Conservation (phyloP, 1,140 invertebrate genomes). For the Drosophila bocki region DNA sequence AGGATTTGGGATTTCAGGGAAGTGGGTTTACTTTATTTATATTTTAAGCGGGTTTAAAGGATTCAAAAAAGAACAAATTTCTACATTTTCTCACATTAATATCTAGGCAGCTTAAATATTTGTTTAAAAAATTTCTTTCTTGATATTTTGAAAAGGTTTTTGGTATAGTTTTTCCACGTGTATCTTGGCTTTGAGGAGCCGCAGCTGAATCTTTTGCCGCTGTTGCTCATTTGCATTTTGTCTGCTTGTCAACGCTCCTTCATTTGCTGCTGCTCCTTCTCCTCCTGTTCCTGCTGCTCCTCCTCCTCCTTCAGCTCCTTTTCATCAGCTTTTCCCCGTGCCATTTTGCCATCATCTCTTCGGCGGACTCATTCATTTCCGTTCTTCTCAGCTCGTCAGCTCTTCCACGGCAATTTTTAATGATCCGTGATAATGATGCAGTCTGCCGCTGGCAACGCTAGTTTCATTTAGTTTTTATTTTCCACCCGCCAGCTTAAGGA, state of each 20-base stretch:
- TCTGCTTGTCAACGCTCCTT: conserved; percentile 44
- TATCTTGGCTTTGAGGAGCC: conserved; percentile 9
- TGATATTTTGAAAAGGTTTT: accelerated
- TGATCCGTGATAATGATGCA: conserved; percentile 81
- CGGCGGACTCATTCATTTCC: conserved; percentile 62
- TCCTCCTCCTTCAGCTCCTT: not conserved
- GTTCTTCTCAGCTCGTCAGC: conserved; percentile 25
- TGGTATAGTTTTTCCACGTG: conserved; percentile 11
- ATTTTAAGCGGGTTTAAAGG: not conserved
- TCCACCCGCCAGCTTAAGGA: not conserved
- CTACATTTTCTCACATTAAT: not conserved
- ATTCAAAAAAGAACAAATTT: too few species aligned
- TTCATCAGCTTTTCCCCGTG: conserved; percentile 24
- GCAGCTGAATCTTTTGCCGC: conserved; percentile 35
- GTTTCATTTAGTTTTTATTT: conserved; percentile 55
- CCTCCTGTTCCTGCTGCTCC: not conserved
- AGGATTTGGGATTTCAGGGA: too few species aligned
- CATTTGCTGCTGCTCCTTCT: conserved; percentile 14
- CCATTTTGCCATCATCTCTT: conserved; percentile 4
- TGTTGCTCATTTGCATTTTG: conserved; percentile 79
- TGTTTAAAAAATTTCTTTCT: not conserved
- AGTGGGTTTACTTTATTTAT: not conserved
- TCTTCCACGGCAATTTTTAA: conserved; percentile 70
- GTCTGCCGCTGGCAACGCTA: conserved; percentile 58
- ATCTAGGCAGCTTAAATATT: not conserved